Evolutionary conservation across 1,140 invertebrate genomes (phyloP).

Genomic region (Dufourea novaeangliae): DNA sequence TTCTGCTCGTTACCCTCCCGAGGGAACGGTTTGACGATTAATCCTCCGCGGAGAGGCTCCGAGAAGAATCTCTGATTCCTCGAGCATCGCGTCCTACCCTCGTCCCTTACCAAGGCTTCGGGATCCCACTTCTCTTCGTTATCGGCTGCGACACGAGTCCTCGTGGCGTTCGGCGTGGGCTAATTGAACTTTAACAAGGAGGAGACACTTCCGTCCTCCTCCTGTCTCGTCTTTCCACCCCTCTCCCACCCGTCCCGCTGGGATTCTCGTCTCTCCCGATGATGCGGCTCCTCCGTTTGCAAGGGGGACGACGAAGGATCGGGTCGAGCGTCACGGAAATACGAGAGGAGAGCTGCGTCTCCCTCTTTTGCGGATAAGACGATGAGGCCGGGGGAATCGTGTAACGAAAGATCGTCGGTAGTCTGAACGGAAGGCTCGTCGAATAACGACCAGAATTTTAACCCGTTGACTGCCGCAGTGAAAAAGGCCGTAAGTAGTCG

Average conservation of each 20-base stretch:
- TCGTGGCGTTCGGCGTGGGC: constrained; percentile 18
- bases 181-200: constrained; percentile 54
- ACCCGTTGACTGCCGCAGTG: too few relatives aligned
- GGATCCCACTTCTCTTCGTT: constrained; percentile 39
- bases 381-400: too few relatives aligned
- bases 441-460: too few relatives aligned
- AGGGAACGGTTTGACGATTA: constrained; percentile 57
- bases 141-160: constrained; percentile 17
- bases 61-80: constrained; percentile 33
- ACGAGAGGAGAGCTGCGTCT: too few relatives aligned
- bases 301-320: too few relatives aligned
- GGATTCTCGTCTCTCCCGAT: not conserved
- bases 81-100: not conserved
- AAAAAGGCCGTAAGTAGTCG: too few relatives aligned
- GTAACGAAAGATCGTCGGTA: too few relatives aligned
- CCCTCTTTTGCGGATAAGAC: too few relatives aligned
- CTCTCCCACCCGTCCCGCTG: not conserved
- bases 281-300: not conserved
- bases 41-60: constrained; percentile 41
- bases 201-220: not conserved
- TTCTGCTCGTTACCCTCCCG: constrained; percentile 35
- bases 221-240: constrained; percentile 11
- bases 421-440: too few relatives aligned
- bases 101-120: too few relatives aligned
- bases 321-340: not conserved